These are phyloP conservation scores for Lithophane socia DNA, from an alignment of 2,888 invertebrate genomes.

Conservation along the genomic window DNA sequence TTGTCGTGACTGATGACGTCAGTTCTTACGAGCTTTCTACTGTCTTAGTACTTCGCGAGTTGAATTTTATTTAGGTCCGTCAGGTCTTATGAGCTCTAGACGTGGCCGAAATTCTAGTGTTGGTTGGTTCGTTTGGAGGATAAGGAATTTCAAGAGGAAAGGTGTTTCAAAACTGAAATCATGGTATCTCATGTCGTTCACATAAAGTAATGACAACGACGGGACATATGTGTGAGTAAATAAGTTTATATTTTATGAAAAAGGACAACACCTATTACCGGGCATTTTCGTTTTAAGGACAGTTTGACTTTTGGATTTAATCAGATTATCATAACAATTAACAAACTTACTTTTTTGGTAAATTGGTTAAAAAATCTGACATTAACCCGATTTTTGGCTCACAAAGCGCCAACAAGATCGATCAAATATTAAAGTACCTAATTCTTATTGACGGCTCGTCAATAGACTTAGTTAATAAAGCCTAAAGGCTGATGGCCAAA, in stretches of 20 bases:
- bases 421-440: neutral
- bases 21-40: slow-evolving; percentile 45
- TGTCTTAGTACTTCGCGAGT: slow-evolving; percentile 25
- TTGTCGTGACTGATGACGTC: slow-evolving; percentile 70
- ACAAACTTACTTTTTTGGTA: neutral
- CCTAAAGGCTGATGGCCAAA: slow-evolving; percentile 5
- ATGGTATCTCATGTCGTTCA: neutral
- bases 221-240: neutral
- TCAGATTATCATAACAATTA: neutral
- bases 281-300: neutral
- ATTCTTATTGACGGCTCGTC: slow-evolving; percentile 32
- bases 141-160: neutral
- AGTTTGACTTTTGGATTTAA: neutral
- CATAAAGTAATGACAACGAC: neutral
- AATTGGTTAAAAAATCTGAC: neutral
- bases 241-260: neutral
- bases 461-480: slow-evolving; percentile 20
- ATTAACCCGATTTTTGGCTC: neutral
- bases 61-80: slow-evolving; percentile 67
- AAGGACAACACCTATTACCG: neutral
- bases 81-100: slow-evolving; percentile 30
- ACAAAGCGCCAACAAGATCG: slow-evolving; percentile 7
- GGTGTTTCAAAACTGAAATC: neutral
- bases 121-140: neutral
- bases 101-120: slow-evolving; percentile 6